Evolutionary conservation across 2,888 invertebrate species (phyloP).

Genomic region (Phrixothrix hirtus): DNA sequence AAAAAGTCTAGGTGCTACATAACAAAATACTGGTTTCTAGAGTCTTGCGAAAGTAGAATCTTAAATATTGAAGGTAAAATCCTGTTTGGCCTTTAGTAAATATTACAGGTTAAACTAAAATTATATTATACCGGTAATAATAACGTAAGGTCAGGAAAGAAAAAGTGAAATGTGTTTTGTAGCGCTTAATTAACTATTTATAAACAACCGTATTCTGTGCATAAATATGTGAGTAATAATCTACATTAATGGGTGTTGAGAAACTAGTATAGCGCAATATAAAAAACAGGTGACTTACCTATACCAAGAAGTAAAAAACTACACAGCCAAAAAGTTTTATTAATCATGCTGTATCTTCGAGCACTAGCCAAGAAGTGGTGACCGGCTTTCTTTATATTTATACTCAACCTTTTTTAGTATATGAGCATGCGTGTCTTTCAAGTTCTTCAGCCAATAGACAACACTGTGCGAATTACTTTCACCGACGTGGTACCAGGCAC

Average conservation of each 20-base stretch:
- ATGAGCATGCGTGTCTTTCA: constrained; percentile 49
- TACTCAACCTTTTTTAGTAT: constrained; percentile 48
- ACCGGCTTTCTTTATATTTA: constrained; percentile 56
- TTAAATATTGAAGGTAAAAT: no score
- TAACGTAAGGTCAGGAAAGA: constrained; percentile 18
- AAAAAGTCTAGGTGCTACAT: no score
- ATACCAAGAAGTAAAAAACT: constrained; percentile 52
- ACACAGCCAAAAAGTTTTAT: constrained; percentile 56
- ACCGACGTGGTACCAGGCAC: constrained; percentile 39
- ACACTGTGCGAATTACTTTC: constrained; percentile 46
- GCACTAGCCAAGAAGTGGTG: constrained; percentile 57
- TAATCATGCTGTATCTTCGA: constrained; percentile 54
- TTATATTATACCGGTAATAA: no score
- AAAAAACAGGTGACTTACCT: constrained; percentile 51
- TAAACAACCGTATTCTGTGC: no score
- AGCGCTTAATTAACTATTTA: no score
- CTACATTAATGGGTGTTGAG: no score
- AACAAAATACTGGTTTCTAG: no score
- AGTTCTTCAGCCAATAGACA: constrained; percentile 39
- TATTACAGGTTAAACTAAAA: no score
- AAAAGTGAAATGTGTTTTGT: constrained; percentile 27
- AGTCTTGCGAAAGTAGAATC: no score
- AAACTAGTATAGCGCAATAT: no score
- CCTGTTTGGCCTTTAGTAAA: no score
- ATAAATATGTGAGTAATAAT: no score